A percentile compares a stretch with the other conserved stretches of the same genome.
These are phyloP conservation scores for Bradypodion ventrale DNA, from an alignment of 2,797 vertebrate species.

Conservation along the genomic window DNA sequence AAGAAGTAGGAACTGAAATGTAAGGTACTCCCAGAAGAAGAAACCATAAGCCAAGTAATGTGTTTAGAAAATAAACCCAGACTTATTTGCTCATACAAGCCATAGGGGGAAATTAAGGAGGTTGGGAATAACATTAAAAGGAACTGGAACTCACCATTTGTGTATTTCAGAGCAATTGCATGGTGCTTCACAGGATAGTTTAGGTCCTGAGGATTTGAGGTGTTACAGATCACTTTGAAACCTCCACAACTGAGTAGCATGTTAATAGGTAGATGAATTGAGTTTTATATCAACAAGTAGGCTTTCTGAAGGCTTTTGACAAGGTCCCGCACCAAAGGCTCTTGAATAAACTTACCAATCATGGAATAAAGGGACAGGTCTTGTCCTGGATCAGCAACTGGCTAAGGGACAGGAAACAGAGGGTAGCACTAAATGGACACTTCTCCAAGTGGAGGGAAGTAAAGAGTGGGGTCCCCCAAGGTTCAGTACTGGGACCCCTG, in stretches of 20 bases:
- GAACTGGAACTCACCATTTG: not conserved
- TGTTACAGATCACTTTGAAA: no score
- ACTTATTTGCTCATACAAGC: not conserved
- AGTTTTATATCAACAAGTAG: no score
- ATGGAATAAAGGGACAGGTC: no score
- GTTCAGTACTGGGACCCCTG: no score
- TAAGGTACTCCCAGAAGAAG: not conserved
- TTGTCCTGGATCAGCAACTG: no score
- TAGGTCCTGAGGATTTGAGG: not conserved
- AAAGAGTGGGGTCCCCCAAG: no score
- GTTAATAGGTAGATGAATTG: not conserved
- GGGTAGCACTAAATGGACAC: no score
- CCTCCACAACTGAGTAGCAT: not conserved
- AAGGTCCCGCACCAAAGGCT: no score
- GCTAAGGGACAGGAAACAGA: no score
- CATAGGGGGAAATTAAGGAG: not conserved
- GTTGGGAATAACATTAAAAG: not conserved
- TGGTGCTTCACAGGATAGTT: not conserved
- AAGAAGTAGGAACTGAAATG: conserved; percentile 5
- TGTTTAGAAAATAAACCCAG: conserved; percentile 22
- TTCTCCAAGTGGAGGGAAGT: no score
- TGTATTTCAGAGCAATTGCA: not conserved
- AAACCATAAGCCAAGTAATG: not conserved
- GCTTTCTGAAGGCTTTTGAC: no score
- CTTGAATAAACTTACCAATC: no score